Percentiles rank a stretch among this genome's conserved stretches.
phyloP scores from a whole-genome alignment of 2,888 invertebrate species.

The Opisthograptis luteolata region DNA sequence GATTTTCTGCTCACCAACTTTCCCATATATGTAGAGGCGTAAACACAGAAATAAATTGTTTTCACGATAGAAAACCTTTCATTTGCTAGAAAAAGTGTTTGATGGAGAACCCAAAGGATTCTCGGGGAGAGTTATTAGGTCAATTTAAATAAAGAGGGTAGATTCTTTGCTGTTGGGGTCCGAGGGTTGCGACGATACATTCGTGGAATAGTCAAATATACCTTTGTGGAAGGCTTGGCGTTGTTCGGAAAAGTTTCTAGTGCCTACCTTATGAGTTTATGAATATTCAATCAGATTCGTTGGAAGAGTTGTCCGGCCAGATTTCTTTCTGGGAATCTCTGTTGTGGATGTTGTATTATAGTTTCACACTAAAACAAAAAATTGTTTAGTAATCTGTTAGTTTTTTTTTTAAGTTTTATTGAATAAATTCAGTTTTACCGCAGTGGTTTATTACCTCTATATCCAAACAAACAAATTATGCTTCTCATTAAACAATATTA shows the following conservation, averaged over 20 bases:
- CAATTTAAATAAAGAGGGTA: constrained; percentile 60
- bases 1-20: constrained; percentile 16
- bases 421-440: too few species aligned
- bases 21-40: constrained; percentile 19
- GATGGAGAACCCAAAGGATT: constrained; percentile 44
- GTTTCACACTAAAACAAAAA: too few species aligned
- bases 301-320: not conserved
- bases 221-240: constrained; percentile 17
- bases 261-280: not conserved
- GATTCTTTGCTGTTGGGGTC: constrained; percentile 53
- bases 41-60: constrained; percentile 37
- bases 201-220: constrained; percentile 43
- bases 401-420: too few species aligned
- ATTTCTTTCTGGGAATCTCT: too few species aligned
- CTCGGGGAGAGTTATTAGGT: constrained; percentile 57
- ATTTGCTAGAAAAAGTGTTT: constrained; percentile 55
- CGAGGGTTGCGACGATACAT: constrained; percentile 49
- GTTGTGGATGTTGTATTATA: too few species aligned
- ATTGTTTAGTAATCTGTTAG: too few species aligned
- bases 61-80: constrained; percentile 37
- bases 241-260: not conserved
- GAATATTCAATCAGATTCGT: not conserved
- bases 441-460: too few species aligned
- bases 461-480: too few species aligned
- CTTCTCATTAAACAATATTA: too few species aligned